Evolutionary conservation across 2,888 invertebrate species (phyloP).

Genomic region (Agriopis leucophaearia): DNA sequence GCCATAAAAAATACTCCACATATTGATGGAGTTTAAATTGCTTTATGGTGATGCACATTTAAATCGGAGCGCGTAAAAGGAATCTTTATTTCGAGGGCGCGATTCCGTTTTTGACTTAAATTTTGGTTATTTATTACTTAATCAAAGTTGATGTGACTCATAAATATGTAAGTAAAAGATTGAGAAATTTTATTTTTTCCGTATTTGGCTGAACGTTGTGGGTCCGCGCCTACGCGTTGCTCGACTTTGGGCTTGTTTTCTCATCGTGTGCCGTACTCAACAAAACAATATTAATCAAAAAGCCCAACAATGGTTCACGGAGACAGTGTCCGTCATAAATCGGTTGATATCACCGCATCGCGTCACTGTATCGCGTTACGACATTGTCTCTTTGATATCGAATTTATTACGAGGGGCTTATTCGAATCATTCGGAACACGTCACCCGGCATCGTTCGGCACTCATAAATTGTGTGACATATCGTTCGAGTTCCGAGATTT

Average conservation of each 20-base stretch:
- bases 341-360: conserved; percentile 74
- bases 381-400: conserved; percentile 80
- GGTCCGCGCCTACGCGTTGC: conserved; percentile 38
- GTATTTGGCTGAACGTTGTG: conserved; percentile 40
- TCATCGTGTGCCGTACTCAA: conserved; percentile 30
- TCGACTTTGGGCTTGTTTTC: conserved; percentile 21
- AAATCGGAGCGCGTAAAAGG: conserved; percentile 30
- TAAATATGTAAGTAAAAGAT: conserved; percentile 21
- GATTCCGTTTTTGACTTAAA: conserved; percentile 28
- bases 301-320: conserved; percentile 59
- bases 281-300: conserved; percentile 65
- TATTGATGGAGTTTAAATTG: conserved; percentile 65
- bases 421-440: conserved; percentile 75
- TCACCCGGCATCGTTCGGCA: conserved; percentile 64
- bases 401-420: conserved; percentile 75
- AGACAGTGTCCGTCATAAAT: conserved; percentile 72
- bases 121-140: conserved; percentile 29
- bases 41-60: conserved; percentile 52
- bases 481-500: conserved; percentile 75
- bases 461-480: conserved; percentile 83
- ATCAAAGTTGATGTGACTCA: conserved; percentile 27
- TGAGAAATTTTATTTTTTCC: conserved; percentile 36
- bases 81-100: conserved; percentile 25
- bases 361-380: conserved; percentile 78
- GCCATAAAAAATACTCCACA: conserved; percentile 56